These are phyloP conservation scores for Ciconia boyciana DNA, from an alignment of 2,113 vertebrate species.

Conservation along the genomic window DNA sequence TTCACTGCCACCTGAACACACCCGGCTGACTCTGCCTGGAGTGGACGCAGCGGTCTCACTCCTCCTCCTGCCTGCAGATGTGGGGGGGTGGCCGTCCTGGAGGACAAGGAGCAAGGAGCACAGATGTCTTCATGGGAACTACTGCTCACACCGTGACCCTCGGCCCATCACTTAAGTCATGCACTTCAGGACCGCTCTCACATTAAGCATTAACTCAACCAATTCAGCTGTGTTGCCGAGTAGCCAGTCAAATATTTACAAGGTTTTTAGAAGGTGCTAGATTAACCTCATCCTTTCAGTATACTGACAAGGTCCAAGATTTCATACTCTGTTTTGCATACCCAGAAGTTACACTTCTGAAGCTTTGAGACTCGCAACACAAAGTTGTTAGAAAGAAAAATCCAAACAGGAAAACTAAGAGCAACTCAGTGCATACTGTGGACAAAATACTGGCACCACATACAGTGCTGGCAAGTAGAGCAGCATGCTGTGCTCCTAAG, in stretches of 20 bases:
- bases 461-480: not conserved
- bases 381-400: not conserved
- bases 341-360: not conserved
- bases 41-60: not conserved
- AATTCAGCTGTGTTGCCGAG: not conserved
- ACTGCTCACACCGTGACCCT: not conserved
- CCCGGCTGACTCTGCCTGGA: accelerated
- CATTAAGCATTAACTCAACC: conserved; percentile 47
- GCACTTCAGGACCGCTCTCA: not conserved
- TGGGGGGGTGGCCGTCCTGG: not conserved
- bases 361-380: not conserved
- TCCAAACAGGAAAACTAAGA: conserved; percentile 18
- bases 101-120: not conserved
- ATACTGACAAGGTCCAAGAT: not conserved
- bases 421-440: not conserved
- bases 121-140: not conserved
- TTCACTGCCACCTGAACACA: not conserved
- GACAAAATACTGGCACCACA: conserved; percentile 32
- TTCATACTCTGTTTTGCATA: not conserved
- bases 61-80: not conserved
- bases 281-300: conserved; percentile 32
- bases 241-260: conserved; percentile 42
- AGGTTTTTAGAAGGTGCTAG: conserved; percentile 2
- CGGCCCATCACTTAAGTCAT: not conserved
- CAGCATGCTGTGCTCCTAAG: not conserved